A percentile compares a stretch with the other conserved stretches of the same genome.
phyloP scores from a whole-genome alignment of 2,113 vertebrate genomes.

The Mesembrinibis cayennensis region DNA sequence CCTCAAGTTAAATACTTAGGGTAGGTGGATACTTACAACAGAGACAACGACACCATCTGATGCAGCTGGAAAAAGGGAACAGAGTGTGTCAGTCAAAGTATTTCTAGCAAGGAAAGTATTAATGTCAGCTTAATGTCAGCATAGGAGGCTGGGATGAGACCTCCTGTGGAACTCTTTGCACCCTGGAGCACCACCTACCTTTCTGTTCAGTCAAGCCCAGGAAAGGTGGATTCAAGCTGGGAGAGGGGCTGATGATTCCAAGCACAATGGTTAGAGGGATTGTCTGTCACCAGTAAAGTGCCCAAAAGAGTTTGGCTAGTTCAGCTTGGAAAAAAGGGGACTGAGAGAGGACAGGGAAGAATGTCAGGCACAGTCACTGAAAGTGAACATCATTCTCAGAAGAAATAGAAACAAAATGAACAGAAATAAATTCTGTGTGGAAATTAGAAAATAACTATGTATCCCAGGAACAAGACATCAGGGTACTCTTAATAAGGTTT shows the following conservation, averaged over 20 bases:
- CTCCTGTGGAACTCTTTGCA: not conserved
- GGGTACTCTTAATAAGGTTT: not conserved
- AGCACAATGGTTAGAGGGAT: not conserved
- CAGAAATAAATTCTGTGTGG: not conserved
- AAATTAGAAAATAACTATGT: not conserved
- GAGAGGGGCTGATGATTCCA: not conserved
- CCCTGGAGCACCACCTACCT: not conserved
- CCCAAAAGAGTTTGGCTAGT: not conserved
- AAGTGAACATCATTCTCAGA: not conserved
- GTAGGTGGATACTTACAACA: not conserved
- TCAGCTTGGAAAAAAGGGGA: not conserved
- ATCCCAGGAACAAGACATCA: not conserved
- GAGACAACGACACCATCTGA: fast-evolving
- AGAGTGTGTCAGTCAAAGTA: not conserved
- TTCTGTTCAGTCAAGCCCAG: not conserved
- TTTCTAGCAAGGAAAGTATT: not conserved
- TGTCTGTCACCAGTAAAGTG: not conserved
- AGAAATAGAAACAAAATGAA: not conserved
- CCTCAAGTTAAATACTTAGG: not conserved
- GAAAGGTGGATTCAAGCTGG: not conserved
- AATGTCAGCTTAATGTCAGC: not conserved
- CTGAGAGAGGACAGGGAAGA: not conserved
- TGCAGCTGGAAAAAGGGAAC: not conserved
- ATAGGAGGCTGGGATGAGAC: not conserved
- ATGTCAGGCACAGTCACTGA: not conserved